phyloP scores from a whole-genome alignment of 2,888 invertebrate species.

The Laothoe populi region DNA sequence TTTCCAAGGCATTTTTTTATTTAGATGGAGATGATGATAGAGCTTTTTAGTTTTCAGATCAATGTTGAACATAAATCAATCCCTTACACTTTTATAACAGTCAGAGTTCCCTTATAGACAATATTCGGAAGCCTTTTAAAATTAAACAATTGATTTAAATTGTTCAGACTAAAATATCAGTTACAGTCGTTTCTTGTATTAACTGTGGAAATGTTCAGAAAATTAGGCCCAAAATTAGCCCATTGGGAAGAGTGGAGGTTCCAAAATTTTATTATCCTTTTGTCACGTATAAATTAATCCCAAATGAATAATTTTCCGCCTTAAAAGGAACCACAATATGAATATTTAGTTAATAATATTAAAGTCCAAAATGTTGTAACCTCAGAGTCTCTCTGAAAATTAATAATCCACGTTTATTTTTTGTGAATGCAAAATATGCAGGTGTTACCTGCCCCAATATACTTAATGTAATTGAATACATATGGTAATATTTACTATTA shows the following conservation, averaged over 20 bases:
- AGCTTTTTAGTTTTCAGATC: not conserved
- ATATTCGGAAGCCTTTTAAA: not conserved
- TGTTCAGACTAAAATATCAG: not conserved
- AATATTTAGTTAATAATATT: constrained; percentile 9
- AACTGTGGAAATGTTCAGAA: not conserved
- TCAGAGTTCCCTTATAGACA: not conserved
- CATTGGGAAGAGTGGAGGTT: not conserved
- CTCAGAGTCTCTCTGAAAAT: constrained; percentile 1
- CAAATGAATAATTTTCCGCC: constrained; percentile 11
- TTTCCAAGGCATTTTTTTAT: no score
- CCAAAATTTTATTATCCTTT: constrained; percentile 9
- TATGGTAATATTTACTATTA: not conserved
- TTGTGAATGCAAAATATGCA: not conserved
- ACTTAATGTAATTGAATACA: not conserved
- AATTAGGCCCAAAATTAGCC: constrained; percentile 13
- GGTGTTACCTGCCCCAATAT: not conserved
- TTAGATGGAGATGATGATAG: not conserved
- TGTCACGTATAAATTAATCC: constrained; percentile 21
- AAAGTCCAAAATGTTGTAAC: constrained; percentile 8
- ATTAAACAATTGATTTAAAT: constrained; percentile 11
- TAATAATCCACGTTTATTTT: not conserved
- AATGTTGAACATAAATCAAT: constrained; percentile 9
- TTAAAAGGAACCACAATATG: constrained; percentile 6
- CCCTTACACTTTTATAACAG: not conserved
- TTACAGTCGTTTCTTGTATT: not conserved